Evolutionary conservation across 1,140 invertebrate species (phyloP).

Genomic region (Tetranychus cinnabarinus): DNA sequence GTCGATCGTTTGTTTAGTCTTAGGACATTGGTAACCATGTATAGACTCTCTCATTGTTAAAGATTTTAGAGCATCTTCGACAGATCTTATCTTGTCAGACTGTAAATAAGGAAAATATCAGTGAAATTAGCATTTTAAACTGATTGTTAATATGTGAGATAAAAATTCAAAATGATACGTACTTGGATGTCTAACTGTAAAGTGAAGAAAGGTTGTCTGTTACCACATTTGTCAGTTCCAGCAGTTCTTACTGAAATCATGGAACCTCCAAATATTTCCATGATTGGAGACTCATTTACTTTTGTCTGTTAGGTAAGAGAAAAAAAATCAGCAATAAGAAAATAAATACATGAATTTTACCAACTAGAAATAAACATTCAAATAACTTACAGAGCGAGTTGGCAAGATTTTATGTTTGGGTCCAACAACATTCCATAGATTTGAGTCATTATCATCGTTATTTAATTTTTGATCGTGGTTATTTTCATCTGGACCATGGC

Average conservation of each 20-base stretch:
- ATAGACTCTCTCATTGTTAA: slow-evolving; percentile 53
- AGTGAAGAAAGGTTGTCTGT: slow-evolving; percentile 75
- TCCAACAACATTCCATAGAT: slow-evolving; percentile 45
- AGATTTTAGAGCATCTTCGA: slow-evolving; percentile 59
- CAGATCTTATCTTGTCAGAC: slow-evolving; percentile 37
- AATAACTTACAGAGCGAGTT: slow-evolving; percentile 33
- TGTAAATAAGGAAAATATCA: slow-evolving; percentile 19
- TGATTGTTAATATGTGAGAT: no score
- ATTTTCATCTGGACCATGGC: slow-evolving; percentile 13
- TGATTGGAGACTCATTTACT: slow-evolving; percentile 59
- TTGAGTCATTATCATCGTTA: slow-evolving; percentile 17
- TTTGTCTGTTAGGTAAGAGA: slow-evolving; percentile 27
- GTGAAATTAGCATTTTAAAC: not conserved
- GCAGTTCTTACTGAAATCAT: slow-evolving; percentile 54
- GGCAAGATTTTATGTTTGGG: slow-evolving; percentile 61
- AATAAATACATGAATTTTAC: not conserved
- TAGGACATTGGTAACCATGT: slow-evolving; percentile 54
- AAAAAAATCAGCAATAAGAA: not conserved
- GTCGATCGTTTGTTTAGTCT: slow-evolving; percentile 45
- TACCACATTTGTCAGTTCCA: slow-evolving; percentile 40
- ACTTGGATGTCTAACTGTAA: slow-evolving; percentile 82
- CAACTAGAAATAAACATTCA: no score
- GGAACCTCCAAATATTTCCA: slow-evolving; percentile 73
- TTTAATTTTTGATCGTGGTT: slow-evolving; percentile 27
- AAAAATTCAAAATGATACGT: slow-evolving; percentile 9